Evolutionary conservation across 2,888 invertebrate genomes (phyloP).

Genomic region (Ceraclea dissimilis): DNA sequence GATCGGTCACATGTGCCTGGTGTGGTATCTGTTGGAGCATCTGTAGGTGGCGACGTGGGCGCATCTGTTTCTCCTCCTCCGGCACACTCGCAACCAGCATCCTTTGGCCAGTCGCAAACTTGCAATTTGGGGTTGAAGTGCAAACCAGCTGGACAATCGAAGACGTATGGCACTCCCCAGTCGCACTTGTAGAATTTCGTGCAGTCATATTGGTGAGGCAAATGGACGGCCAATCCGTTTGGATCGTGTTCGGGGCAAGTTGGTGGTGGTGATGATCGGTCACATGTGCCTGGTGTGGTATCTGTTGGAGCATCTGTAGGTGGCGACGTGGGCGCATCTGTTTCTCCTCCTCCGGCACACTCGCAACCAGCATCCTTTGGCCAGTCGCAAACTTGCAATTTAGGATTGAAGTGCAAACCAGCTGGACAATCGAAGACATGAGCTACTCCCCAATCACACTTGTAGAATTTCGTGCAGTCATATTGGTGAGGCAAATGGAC

Average conservation of each 20-base stretch:
- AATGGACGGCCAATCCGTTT: background rate
- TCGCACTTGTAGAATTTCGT: constrained; percentile 3
- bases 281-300: background rate
- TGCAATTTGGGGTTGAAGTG: constrained; percentile 1
- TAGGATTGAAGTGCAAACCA: constrained; percentile 26
- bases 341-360: background rate
- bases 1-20: background rate
- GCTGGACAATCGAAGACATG: constrained; percentile 26
- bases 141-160: background rate
- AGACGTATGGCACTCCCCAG: background rate
- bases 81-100: background rate
- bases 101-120: constrained; percentile 3
- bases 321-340: background rate
- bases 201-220: constrained; percentile 3
- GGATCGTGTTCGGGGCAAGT: background rate
- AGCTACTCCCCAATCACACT: constrained; percentile 25
- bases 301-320: background rate
- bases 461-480: constrained; percentile 25
- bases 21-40: no score
- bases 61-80: background rate
- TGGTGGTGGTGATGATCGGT: background rate
- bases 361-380: constrained; percentile 26
- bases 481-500: constrained; percentile 16
- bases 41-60: background rate
- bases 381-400: constrained; percentile 27